phyloP scores from a whole-genome alignment of 2,888 invertebrate species.

The Lysandra coridon region DNA sequence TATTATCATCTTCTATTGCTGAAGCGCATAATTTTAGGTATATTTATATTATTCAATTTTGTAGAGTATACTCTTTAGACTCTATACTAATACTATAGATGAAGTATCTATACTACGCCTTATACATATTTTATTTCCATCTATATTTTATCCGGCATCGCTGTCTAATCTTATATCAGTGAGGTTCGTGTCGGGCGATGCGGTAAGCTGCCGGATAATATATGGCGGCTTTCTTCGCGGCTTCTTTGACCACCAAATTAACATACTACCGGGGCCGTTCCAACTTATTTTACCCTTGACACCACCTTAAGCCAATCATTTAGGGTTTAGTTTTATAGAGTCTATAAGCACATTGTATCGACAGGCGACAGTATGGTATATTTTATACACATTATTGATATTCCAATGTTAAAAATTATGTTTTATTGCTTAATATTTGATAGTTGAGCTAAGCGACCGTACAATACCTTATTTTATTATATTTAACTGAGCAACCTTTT shows the following conservation, averaged over 20 bases:
- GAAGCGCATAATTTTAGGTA: too few relatives aligned
- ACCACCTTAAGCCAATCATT: neutral
- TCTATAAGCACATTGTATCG: neutral
- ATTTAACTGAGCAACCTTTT: too few relatives aligned
- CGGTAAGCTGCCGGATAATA: slow-evolving; percentile 19
- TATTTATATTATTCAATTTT: too few relatives aligned
- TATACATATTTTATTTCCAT: neutral
- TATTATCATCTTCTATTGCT: too few relatives aligned
- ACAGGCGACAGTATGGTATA: neutral
- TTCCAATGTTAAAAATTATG: neutral
- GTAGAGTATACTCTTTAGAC: too few relatives aligned
- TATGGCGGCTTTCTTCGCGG: slow-evolving; percentile 28
- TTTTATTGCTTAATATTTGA: neutral
- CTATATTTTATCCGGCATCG: neutral
- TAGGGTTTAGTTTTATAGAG: neutral
- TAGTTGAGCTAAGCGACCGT: neutral
- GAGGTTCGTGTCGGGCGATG: slow-evolving; percentile 11
- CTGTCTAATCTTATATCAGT: slow-evolving; percentile 37
- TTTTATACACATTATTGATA: neutral
- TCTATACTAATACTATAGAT: too few relatives aligned
- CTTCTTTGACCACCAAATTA: slow-evolving; percentile 21
- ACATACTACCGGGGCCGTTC: neutral
- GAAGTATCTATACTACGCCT: neutral
- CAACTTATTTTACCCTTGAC: neutral
- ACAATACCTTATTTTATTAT: too few relatives aligned